A percentile compares a stretch with the other conserved stretches of the same genome.
Evolutionary conservation across 2,113 vertebrate species (phyloP).

Genomic region (Lasiurus cinereus): DNA sequence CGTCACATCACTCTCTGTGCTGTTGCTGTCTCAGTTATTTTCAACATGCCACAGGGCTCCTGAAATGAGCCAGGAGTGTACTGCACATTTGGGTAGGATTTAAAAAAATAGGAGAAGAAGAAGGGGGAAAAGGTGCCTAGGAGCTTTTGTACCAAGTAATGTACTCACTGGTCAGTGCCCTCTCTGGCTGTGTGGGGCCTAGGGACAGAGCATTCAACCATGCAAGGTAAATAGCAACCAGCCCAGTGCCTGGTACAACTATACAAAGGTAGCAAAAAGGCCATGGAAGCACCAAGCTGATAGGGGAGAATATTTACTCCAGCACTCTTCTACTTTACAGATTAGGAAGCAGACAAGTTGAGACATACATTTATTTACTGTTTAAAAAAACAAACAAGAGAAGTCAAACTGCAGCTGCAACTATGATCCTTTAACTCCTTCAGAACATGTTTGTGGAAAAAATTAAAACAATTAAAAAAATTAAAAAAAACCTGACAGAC

Average conservation of each 20-base stretch:
- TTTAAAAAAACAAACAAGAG: not conserved
- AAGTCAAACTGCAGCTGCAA: not conserved
- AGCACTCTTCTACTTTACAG: not conserved
- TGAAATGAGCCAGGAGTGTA: not conserved
- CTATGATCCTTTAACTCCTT: not conserved
- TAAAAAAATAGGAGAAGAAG: not conserved
- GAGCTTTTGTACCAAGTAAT: not conserved
- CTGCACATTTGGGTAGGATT: not conserved
- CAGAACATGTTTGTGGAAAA: conserved; percentile 18
- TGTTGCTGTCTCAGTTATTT: not conserved
- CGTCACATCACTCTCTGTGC: conserved; percentile 52
- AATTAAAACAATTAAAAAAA: too few species aligned
- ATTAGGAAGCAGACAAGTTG: not conserved
- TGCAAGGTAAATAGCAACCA: conserved; percentile 32
- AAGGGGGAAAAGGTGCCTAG: not conserved
- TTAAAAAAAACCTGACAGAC: not conserved
- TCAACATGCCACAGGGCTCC: not conserved
- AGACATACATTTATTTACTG: not conserved
- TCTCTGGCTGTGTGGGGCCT: not conserved
- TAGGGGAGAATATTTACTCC: not conserved
- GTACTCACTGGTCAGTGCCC: not conserved
- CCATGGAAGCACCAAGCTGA: not conserved
- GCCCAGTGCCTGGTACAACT: too few species aligned
- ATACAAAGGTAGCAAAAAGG: not conserved
- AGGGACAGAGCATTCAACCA: not conserved